phyloP scores from a whole-genome alignment of 2,113 vertebrate species.

The Lophotis ruficrista region DNA sequence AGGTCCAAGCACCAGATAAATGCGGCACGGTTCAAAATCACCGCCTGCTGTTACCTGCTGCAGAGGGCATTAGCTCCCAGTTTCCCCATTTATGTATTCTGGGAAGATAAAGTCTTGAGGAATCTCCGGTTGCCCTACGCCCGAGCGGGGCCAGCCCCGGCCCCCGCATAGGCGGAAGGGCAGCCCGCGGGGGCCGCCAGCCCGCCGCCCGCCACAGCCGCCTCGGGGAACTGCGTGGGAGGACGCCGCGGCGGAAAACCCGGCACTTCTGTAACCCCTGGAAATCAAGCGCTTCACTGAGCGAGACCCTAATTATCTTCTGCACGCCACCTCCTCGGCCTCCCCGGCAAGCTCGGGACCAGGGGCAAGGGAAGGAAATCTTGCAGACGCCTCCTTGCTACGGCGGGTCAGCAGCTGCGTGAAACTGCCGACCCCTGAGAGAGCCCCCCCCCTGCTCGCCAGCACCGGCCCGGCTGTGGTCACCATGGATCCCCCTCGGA shows the following conservation, averaged over 20 bases:
- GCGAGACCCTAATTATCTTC: accelerated
- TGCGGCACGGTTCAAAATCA: accelerated
- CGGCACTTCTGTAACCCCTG: background rate
- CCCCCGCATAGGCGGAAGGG: background rate
- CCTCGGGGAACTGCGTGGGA: background rate
- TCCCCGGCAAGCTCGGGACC: background rate
- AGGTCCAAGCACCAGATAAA: background rate
- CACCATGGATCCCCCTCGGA: accelerated
- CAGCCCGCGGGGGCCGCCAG: background rate
- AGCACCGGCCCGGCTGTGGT: accelerated
- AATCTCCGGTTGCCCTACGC: accelerated
- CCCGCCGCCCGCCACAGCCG: accelerated
- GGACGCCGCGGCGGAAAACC: background rate
- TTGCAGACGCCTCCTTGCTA: accelerated
- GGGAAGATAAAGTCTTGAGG: background rate
- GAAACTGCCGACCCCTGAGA: background rate
- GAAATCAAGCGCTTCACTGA: background rate
- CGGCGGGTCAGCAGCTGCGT: accelerated
- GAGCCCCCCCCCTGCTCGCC: background rate
- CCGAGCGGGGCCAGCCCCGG: background rate
- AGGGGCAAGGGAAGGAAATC: no score
- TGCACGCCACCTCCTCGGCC: background rate
- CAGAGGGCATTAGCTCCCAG: background rate
- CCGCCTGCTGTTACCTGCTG: background rate
- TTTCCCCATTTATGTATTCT: background rate